Evolutionary conservation across 2,113 vertebrate genomes (phyloP), one percentile per base, ranked within the genome.

Genomic region (Coturnix japonica): DNA sequence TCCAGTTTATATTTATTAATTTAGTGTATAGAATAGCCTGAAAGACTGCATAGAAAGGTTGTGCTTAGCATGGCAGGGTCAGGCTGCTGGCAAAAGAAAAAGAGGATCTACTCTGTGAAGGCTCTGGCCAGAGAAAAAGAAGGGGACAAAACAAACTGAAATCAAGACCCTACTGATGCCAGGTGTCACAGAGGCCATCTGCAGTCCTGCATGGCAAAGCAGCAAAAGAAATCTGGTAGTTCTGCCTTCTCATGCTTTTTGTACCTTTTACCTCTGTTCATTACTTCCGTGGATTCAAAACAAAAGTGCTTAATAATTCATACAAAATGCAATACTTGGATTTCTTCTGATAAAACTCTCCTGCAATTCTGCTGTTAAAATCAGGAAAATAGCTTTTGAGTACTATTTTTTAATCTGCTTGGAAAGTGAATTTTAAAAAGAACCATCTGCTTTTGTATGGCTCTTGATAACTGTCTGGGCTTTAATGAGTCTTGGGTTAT

Each of bases 1-100:
- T 95, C 64, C 74, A 31, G 35, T 35, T 69, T 93, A 11, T 95
- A 95, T 97, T 96, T 96, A 83, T 94, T 91, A 96, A 90, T 96
- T 82, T 93, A 78, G 53, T 92, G 76, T 91, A 89, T 0, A 4
- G 39, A 14, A 65, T 82, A 31, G 56, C 85, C 92, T 94, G 81
- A 67, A 72, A 95, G 60, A 37, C 69, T 81, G 90, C 9, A 20
- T n/a, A 16, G 43, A 73, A 54, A 41, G 25, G 2, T 18, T 7
- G 31, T 70, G 49, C 81, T 82, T 59, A 25, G 4, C 5, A 1
- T 46, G 6, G 8, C 18, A 22, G 20, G 11, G 8, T 54, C 44
- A 56, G 71, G 71, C 56, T 81, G 35, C 49, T 88, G 39, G 49
- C 17, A 47, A 53, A 23, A 46, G 35, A 79, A 33, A 66, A 61